Conservation (phyloP, 2,888 invertebrate genomes). For the Drosophila melanocephala region DNA sequence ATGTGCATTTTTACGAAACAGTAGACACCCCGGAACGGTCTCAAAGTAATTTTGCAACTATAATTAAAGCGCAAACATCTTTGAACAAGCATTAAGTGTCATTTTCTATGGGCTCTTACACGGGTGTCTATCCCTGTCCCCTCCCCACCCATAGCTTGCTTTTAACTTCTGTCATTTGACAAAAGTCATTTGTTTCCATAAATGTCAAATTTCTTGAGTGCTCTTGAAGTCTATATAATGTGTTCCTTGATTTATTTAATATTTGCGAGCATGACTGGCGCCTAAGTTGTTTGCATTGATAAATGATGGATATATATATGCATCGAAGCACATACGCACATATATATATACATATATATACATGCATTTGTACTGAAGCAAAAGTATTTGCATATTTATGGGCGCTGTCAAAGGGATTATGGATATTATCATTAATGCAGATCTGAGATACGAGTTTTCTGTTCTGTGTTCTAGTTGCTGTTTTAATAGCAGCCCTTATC, state of each 20-base stretch:
- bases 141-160: background rate
- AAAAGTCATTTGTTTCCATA: slow-evolving; percentile 72
- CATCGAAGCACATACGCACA: too few relatives aligned
- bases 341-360: background rate
- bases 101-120: background rate
- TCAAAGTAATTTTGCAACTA: slow-evolving; percentile 64
- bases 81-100: slow-evolving; percentile 29
- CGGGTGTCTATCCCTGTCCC: background rate
- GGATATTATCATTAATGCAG: slow-evolving; percentile 40
- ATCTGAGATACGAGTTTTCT: slow-evolving; percentile 16
- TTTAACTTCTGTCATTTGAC: slow-evolving; percentile 47
- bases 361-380: background rate
- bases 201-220: slow-evolving; percentile 61
- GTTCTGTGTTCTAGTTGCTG: slow-evolving; percentile 20
- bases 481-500: slow-evolving; percentile 45
- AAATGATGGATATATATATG: slow-evolving; percentile 13
- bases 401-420: slow-evolving; percentile 41
- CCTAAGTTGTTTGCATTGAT: slow-evolving; percentile 39
- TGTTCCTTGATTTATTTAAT: slow-evolving; percentile 66
- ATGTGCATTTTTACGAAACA: slow-evolving; percentile 63
- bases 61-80: slow-evolving; percentile 70
- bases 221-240: slow-evolving; percentile 60
- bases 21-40: slow-evolving; percentile 61
- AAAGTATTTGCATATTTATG: slow-evolving; percentile 60
- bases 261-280: slow-evolving; percentile 47